Base-by-base conservation (phyloP, 2,113 vertebrate species). In the Psophia crepitans region DNA sequence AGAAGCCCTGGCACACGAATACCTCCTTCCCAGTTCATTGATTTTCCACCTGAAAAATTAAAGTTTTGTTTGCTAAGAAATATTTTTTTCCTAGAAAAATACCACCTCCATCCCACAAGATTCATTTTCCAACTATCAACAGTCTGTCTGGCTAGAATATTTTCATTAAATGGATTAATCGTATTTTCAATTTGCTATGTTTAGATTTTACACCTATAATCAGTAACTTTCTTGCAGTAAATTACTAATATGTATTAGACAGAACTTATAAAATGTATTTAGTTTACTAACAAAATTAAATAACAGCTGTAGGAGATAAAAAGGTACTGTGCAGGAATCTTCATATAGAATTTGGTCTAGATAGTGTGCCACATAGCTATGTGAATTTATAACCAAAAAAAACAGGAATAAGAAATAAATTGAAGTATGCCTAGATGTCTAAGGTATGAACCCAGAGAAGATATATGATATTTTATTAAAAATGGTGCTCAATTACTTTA, bases 11-110 rank as follows among this genome's bases (percentile, higher is more conserved):
- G 99, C 14, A 99, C 98, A 30, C 99, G 98, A 95, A 99, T 99
- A 5, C 99, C 99, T 79, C 99, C 99, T 97, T 99, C 99, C 98
- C 98, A 99, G 64, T 99, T 99, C 1, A 97, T 99, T 35, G 98
- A 96, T 93, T 99, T 99, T 49, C 99, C 99, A 51, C 98, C 99
- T 99, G 95, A 61, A 97, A 94, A 63, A 44, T 9, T 8, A 53
- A 91, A 20, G 22, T 2, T 37, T 30, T 7, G 1, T 87, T 87
- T 64, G 26, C 12, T 53, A 78, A 86, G 57, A 68, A 82, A 11
- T 10, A 24, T 5, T 56, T 74, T 48, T 33, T 65, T 46, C 11
- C 88, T 68, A 78, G 11, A 79, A 30, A 41, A 82, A 87, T 37
- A 17, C 1, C 5, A 3, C 9, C 5, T 8, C 10, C 0, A 1